Evolutionary conservation across 64 coral and sea anemone genomes (phyloP).

Genomic region (Montipora cactus): DNA sequence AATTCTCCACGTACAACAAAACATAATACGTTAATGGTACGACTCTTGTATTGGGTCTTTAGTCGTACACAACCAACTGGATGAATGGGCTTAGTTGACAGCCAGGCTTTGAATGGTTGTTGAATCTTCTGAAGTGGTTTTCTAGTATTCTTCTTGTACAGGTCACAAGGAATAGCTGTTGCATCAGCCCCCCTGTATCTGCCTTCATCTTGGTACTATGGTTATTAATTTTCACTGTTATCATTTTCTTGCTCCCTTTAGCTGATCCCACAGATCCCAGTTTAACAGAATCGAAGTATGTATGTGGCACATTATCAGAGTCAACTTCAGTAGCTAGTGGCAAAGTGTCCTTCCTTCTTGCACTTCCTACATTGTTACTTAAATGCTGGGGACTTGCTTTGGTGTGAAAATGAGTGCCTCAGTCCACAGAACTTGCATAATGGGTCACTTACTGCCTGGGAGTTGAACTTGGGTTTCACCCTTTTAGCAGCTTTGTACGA

Average conservation of each 20-base stretch:
- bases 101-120: conserved; percentile 26
- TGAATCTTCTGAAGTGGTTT: conserved; percentile 31
- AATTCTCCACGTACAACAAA: conserved; percentile 64
- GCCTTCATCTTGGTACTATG: not conserved
- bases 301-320: conserved; percentile 6
- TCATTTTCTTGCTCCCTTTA: conserved; percentile 30
- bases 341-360: conserved; percentile 65
- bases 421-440: conserved; percentile 70
- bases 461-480: conserved; percentile 1
- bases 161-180: not conserved
- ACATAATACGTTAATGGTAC: conserved; percentile 44
- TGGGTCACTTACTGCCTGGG: conserved; percentile 28
- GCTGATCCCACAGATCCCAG: conserved; percentile 30
- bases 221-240: conserved; percentile 13
- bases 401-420: conserved; percentile 55
- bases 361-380: conserved; percentile 56
- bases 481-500: no score
- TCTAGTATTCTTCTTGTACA: conserved; percentile 24
- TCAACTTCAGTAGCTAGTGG: not conserved
- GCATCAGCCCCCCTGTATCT: not conserved
- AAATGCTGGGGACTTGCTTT: conserved; percentile 56
- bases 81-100: conserved; percentile 42
- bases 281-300: conserved; percentile 77
- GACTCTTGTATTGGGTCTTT: conserved; percentile 3
- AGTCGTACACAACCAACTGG: conserved; percentile 20